phyloP scores from a whole-genome alignment of 2,797 vertebrate species.

The Sardinella longiceps region DNA sequence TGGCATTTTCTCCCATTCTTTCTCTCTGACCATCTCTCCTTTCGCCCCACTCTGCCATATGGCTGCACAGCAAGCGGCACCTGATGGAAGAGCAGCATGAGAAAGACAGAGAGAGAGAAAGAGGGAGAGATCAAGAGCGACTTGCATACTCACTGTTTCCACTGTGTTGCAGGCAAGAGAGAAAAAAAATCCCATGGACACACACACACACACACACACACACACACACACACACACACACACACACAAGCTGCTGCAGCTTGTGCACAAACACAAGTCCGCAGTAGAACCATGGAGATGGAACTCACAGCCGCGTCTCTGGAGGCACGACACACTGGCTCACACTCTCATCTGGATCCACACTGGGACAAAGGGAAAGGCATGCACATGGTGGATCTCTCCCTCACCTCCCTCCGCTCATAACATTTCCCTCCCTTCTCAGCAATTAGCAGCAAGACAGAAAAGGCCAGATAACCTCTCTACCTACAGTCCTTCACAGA shows the following conservation, averaged over 20 bases:
- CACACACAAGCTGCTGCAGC: neutral
- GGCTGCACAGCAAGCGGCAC: constrained; percentile 66
- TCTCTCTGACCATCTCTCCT: neutral
- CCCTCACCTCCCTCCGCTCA: neutral
- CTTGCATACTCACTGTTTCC: constrained; percentile 3
- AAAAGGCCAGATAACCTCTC: neutral
- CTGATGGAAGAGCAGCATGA: constrained; percentile 51
- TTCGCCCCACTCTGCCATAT: constrained; percentile 65
- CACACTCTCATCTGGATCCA: neutral
- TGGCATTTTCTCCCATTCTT: constrained; percentile 1
- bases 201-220: neutral
- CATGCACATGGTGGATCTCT: neutral
- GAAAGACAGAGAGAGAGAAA: constrained; percentile 14
- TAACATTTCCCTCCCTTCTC: constrained; percentile 2
- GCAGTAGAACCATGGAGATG: constrained; percentile 33
- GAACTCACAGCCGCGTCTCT: constrained; percentile 21
- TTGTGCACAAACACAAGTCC: neutral
- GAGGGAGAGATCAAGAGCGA: constrained; percentile 30
- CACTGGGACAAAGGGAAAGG: neutral
- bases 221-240: neutral
- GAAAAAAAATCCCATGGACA: constrained; percentile 55
- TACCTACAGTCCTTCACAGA: neutral
- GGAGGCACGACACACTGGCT: constrained; percentile 11
- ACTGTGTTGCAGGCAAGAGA: constrained; percentile 18
- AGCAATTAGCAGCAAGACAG: neutral